Conservation (phyloP, 2,888 invertebrate species). For the Rugalucina vietnamica region DNA sequence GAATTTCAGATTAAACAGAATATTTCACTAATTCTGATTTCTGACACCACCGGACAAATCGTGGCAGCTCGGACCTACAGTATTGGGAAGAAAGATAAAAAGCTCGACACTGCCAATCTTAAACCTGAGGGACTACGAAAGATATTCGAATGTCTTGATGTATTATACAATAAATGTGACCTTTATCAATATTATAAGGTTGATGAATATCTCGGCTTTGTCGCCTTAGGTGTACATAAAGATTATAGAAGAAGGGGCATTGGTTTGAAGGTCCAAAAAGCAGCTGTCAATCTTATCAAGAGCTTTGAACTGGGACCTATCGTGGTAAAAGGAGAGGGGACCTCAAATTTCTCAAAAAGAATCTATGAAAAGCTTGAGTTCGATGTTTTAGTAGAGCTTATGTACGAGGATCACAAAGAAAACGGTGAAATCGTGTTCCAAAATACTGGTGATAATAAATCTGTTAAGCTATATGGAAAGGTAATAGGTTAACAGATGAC, state of each 20-base stretch:
- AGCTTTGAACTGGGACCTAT: background rate
- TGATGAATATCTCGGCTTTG: background rate
- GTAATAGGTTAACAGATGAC: background rate
- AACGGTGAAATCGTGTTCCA: background rate
- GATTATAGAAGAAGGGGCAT: background rate
- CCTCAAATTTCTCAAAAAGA: slow-evolving; percentile 20
- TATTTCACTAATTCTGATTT: background rate
- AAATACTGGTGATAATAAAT: background rate
- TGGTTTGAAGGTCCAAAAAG: background rate
- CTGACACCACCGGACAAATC: background rate
- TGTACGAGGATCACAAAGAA: background rate
- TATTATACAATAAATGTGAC: background rate
- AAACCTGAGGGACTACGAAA: background rate
- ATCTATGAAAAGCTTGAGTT: slow-evolving; percentile 10
- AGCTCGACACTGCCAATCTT: background rate
- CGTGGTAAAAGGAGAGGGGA: slow-evolving; percentile 9
- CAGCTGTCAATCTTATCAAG: background rate
- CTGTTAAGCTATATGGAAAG: background rate
- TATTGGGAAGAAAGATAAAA: background rate
- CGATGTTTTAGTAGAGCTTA: background rate
- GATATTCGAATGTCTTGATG: background rate
- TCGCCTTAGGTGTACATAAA: slow-evolving; percentile 2
- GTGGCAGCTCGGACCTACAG: background rate
- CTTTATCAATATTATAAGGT: background rate
- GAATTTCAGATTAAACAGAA: background rate